These are phyloP conservation scores for Agonopterix subpropinquella DNA, from an alignment of 2,888 invertebrate genomes.

Conservation along the genomic window DNA sequence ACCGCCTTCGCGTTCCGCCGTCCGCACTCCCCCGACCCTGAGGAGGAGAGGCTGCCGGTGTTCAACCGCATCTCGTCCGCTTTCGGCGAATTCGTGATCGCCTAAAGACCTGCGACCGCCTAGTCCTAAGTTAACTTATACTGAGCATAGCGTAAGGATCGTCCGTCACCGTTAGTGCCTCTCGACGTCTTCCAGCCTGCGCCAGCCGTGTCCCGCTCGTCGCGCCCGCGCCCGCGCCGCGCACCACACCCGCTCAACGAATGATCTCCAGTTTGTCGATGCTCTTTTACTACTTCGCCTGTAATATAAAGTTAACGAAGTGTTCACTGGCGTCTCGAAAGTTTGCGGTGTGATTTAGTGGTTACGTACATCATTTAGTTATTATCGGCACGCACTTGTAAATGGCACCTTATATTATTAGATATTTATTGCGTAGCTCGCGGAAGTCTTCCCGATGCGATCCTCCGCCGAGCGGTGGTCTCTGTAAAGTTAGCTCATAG, in stretches of 20 bases:
- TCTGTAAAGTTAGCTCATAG: slow-evolving; percentile 75
- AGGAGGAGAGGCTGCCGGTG: slow-evolving; percentile 84
- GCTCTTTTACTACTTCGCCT: slow-evolving; percentile 61
- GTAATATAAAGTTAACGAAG: slow-evolving; percentile 66
- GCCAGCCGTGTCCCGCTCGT: slow-evolving; percentile 54
- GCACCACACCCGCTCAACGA: slow-evolving; percentile 69
- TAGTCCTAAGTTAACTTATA: slow-evolving; percentile 67
- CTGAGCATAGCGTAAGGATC: slow-evolving; percentile 66
- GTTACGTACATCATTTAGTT: slow-evolving; percentile 51
- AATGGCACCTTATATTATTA: slow-evolving; percentile 72
- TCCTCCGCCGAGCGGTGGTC: slow-evolving; percentile 74
- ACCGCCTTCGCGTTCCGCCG: slow-evolving; percentile 64
- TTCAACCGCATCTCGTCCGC: slow-evolving; percentile 76
- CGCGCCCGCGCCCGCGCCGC: slow-evolving; percentile 33
- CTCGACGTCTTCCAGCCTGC: slow-evolving; percentile 68
- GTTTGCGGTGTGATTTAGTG: slow-evolving; percentile 73
- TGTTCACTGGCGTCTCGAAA: slow-evolving; percentile 71
- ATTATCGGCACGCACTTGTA: slow-evolving; percentile 73
- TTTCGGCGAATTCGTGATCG: slow-evolving; percentile 69
- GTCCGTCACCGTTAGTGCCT: slow-evolving; percentile 68
- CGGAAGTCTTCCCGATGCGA: slow-evolving; percentile 73
- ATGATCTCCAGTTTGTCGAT: slow-evolving; percentile 74
- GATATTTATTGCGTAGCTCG: slow-evolving; percentile 73
- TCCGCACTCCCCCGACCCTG: slow-evolving; percentile 66
- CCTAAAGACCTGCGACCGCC: slow-evolving; percentile 45